Evolutionary conservation across 2,113 vertebrate genomes (phyloP).

Genomic region (Larimichthys crocea): DNA sequence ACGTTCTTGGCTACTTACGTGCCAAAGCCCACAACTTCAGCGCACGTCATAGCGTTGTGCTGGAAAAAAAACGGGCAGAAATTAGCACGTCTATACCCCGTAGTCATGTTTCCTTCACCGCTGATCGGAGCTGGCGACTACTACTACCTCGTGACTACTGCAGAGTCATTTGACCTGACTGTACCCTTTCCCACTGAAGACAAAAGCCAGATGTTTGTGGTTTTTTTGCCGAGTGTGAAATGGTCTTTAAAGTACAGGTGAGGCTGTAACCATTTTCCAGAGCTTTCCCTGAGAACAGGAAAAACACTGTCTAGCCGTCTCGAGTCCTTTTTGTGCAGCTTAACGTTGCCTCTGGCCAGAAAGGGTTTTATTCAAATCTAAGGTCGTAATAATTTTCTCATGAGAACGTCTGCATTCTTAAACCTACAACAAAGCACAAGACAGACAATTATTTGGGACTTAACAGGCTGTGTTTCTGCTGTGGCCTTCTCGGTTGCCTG

Average conservation of each 20-base stretch:
- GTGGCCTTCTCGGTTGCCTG: slow-evolving; percentile 31
- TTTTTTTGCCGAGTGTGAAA: too few species aligned
- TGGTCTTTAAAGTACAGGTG: slow-evolving; percentile 1
- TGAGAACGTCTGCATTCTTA: neutral
- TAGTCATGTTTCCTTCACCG: too few species aligned
- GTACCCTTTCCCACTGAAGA: too few species aligned
- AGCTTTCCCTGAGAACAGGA: slow-evolving; percentile 13
- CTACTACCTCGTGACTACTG: too few species aligned
- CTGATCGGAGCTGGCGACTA: too few species aligned
- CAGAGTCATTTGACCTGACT: too few species aligned
- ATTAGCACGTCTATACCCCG: too few species aligned
- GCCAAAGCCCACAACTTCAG: too few species aligned
- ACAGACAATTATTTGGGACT: slow-evolving; percentile 7
- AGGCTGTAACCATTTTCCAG: slow-evolving; percentile 19
- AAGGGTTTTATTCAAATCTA: slow-evolving; percentile 4
- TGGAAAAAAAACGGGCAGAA: too few species aligned
- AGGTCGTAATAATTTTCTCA: slow-evolving; percentile 1
- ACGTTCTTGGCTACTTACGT: too few species aligned
- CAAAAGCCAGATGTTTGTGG: too few species aligned
- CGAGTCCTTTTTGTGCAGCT: neutral
- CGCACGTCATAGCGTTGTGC: too few species aligned
- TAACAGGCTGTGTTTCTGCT: neutral
- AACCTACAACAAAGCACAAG: slow-evolving; percentile 6
- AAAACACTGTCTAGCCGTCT: slow-evolving; percentile 5
- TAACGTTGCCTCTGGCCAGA: neutral